A percentile compares a stretch with the other conserved stretches of the same genome.
Conservation (phyloP, 2,113 vertebrate species). For the Fukomys damarensis region DNA sequence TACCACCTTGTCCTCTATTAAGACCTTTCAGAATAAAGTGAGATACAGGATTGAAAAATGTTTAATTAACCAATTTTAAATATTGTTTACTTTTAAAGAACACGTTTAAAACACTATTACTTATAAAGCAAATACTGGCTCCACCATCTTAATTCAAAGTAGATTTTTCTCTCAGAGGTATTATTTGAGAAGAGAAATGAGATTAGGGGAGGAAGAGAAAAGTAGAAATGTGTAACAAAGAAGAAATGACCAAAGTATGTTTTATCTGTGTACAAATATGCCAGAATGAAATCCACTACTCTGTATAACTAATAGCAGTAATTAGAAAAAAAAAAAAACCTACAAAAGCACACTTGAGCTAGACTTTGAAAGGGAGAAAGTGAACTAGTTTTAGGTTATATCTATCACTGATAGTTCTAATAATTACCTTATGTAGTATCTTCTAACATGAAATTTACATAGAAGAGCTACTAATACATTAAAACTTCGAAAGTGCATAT, state of each 20-base stretch:
- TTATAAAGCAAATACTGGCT: not conserved
- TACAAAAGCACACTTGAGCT: not conserved
- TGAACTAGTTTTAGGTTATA: not conserved
- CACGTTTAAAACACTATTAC: not conserved
- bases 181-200: not conserved
- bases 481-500: not conserved
- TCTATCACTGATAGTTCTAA: slow-evolving; percentile 9
- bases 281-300: not conserved
- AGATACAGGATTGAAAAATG: not conserved
- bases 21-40: not conserved
- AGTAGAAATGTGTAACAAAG: not conserved
- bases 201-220: not conserved
- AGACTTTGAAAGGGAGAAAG: not conserved
- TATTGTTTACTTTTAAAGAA: not conserved
- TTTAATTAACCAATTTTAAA: not conserved
- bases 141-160: not conserved
- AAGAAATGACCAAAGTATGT: not conserved
- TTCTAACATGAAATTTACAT: not conserved
- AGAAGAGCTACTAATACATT: not conserved
- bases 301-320: not conserved
- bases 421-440: not conserved
- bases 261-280: not conserved
- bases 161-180: not conserved
- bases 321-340: not conserved
- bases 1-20: not conserved